A percentile compares a stretch with the other conserved stretches of the same genome.
These are phyloP conservation scores for Acronicta psi DNA, from an alignment of 2,888 invertebrate species.

Conservation along the genomic window DNA sequence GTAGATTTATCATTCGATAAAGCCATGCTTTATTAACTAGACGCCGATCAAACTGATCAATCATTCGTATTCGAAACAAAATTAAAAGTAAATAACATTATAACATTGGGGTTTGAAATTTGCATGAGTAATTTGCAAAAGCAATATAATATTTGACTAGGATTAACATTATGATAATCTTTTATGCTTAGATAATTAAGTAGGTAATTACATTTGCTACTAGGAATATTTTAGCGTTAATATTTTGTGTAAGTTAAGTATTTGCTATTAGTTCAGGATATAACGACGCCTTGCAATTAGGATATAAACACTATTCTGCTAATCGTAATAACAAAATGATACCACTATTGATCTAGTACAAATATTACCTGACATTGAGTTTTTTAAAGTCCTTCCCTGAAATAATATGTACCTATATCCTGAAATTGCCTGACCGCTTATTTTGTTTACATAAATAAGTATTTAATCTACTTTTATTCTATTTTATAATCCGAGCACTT, in stretches of 20 bases:
- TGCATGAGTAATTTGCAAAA: constrained; percentile 70
- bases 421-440: constrained; percentile 51
- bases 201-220: constrained; percentile 50
- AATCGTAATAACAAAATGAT: constrained; percentile 9
- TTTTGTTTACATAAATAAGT: constrained; percentile 23
- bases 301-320: constrained; percentile 26
- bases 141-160: constrained; percentile 44
- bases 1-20: constrained; percentile 53
- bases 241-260: constrained; percentile 43
- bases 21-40: constrained; percentile 49
- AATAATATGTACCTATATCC: constrained; percentile 37
- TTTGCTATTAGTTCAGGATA: constrained; percentile 49
- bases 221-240: constrained; percentile 34
- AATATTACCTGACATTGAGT: constrained; percentile 5
- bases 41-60: constrained; percentile 43
- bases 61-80: constrained; percentile 58
- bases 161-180: constrained; percentile 28
- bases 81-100: constrained; percentile 36
- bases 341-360: constrained; percentile 23
- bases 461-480: constrained; percentile 31
- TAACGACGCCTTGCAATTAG: constrained; percentile 31
- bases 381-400: constrained; percentile 8
- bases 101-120: constrained; percentile 70
- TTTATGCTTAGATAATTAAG: constrained; percentile 33
- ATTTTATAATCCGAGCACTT: constrained; percentile 49